phyloP scores from a whole-genome alignment of 2,888 invertebrate genomes.

The Steinernema carpocapsae region DNA sequence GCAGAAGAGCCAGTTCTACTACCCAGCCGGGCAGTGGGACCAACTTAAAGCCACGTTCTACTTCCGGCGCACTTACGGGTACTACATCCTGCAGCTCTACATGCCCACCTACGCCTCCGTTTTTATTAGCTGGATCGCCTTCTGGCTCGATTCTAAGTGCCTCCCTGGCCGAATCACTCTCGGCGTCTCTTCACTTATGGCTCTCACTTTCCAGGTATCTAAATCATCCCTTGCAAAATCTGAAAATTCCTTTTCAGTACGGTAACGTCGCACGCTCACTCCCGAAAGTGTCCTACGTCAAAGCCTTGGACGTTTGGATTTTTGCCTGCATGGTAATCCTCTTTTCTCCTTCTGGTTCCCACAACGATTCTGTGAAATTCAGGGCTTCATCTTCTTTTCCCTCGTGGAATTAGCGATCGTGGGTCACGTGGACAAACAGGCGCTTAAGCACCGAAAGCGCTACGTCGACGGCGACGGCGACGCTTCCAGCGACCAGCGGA shows the following conservation, averaged over 20 bases:
- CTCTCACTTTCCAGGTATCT: slow-evolving; percentile 47
- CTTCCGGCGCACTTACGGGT: slow-evolving; percentile 42
- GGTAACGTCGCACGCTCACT: slow-evolving; percentile 42
- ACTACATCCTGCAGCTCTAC: slow-evolving; percentile 45
- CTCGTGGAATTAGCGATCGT: slow-evolving; percentile 46
- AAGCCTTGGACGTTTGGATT: slow-evolving; percentile 45
- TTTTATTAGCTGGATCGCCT: slow-evolving; percentile 49
- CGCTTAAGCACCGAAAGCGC: slow-evolving; percentile 35
- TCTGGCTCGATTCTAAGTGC: slow-evolving; percentile 49
- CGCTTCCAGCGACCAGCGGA: neutral
- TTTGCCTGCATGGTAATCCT: slow-evolving; percentile 48
- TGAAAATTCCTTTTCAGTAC: slow-evolving; percentile 31
- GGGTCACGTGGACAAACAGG: slow-evolving; percentile 46
- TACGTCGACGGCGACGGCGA: neutral
- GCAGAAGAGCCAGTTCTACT: slow-evolving; percentile 45
- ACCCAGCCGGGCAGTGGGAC: slow-evolving; percentile 50
- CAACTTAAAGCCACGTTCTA: slow-evolving; percentile 42
- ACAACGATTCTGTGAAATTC: neutral
- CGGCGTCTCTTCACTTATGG: slow-evolving; percentile 43
- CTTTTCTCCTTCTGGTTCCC: neutral
- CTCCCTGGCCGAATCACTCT: slow-evolving; percentile 46
- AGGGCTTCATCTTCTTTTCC: slow-evolving; percentile 48
- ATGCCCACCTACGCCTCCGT: slow-evolving; percentile 44
- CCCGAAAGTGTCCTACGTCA: slow-evolving; percentile 41
- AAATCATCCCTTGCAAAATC: neutral